These are phyloP conservation scores for Cataglyphis cursor DNA, from an alignment of 2,888 invertebrate genomes.

Conservation along the genomic window DNA sequence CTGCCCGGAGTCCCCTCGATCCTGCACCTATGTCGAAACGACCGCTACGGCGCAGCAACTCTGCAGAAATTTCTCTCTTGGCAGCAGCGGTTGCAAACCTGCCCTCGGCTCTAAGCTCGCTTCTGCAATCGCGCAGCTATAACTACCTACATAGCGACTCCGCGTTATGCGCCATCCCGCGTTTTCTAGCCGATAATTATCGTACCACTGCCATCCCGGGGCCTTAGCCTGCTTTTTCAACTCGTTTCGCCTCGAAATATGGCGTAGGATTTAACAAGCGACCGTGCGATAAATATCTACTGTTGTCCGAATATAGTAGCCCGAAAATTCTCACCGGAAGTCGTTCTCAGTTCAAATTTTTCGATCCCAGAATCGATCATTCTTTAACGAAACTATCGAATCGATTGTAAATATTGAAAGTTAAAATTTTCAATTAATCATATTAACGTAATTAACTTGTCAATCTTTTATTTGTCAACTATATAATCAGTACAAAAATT, in stretches of 20 bases:
- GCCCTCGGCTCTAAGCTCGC: conserved; percentile 65
- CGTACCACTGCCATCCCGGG: conserved; percentile 43
- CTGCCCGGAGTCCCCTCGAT: conserved; percentile 40
- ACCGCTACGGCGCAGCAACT: conserved; percentile 54
- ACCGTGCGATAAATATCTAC: conserved; percentile 3
- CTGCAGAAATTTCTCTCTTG: conserved; percentile 63
- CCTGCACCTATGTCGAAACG: conserved; percentile 57
- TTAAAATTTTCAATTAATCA: not conserved
- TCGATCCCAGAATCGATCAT: not conserved
- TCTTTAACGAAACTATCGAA: not conserved
- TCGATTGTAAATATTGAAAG: not conserved
- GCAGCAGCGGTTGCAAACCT: conserved; percentile 60
- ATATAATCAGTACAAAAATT: not conserved
- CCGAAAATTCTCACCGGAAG: not conserved
- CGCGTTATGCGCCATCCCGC: conserved; percentile 39
- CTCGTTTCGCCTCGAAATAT: conserved; percentile 23
- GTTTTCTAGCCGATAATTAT: conserved; percentile 48
- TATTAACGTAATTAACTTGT: not conserved
- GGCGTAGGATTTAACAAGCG: not conserved
- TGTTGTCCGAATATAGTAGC: not conserved
- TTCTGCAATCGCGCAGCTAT: conserved; percentile 51
- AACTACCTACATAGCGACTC: conserved; percentile 33
- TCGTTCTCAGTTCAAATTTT: not conserved
- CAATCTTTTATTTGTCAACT: not conserved
- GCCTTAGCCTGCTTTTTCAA: conserved; percentile 45